Evolutionary conservation across 35 echinoderm and acorn worm species (phyloP).

Genomic region (Holothuria glaberrima): DNA sequence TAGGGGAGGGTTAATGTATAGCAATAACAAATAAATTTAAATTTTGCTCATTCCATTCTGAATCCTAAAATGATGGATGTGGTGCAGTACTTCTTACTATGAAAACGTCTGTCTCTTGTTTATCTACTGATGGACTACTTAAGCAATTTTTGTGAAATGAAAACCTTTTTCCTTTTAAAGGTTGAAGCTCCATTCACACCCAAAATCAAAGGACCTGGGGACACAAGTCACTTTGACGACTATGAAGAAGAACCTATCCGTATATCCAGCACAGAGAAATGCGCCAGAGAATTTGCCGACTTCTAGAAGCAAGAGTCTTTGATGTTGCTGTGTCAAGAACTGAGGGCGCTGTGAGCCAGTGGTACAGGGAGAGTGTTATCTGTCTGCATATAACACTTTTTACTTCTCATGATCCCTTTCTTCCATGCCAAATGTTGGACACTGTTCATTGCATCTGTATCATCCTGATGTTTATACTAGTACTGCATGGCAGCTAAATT

Average conservation of each 20-base stretch:
- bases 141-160: too few relatives aligned
- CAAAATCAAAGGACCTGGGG: constrained; percentile 82
- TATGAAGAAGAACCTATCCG: constrained; percentile 96
- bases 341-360: background rate
- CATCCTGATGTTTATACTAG: too few relatives aligned
- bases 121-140: too few relatives aligned
- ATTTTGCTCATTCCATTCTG: too few relatives aligned
- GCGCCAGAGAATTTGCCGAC: constrained; percentile 97
- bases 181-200: constrained; percentile 98
- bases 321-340: background rate
- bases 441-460: too few relatives aligned
- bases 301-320: constrained; percentile 60
- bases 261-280: constrained; percentile 94
- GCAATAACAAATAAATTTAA: too few relatives aligned
- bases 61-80: too few relatives aligned
- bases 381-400: background rate
- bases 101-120: too few relatives aligned
- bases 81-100: too few relatives aligned
- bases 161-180: constrained; percentile 29
- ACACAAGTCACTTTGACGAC: constrained; percentile 98
- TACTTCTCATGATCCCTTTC: background rate
- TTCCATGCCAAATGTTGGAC: too few relatives aligned
- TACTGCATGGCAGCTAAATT: too few relatives aligned
- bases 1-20: too few relatives aligned
- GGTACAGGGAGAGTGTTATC: background rate